Evolutionary conservation across 2,888 invertebrate genomes (phyloP).

Genomic region (Thalpophila matura): DNA sequence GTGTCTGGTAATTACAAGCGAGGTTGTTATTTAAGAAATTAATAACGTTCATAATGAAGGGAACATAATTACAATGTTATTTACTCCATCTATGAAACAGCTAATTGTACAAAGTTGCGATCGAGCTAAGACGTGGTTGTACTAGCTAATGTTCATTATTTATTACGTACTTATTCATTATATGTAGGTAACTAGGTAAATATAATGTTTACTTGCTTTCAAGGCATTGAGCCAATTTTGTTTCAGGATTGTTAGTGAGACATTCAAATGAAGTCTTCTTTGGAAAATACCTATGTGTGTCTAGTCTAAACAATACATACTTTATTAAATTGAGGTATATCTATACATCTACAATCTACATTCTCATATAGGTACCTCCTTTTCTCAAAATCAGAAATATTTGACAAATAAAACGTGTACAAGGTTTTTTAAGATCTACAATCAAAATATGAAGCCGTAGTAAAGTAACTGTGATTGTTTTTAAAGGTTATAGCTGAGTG

Average conservation of each 20-base stretch:
- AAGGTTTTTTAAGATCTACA: too few relatives aligned
- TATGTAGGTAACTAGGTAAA: not conserved
- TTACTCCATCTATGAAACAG: constrained; percentile 4
- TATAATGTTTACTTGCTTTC: not conserved
- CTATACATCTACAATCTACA: too few relatives aligned
- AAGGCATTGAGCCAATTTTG: not conserved
- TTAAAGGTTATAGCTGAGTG: too few relatives aligned
- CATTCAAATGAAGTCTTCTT: not conserved
- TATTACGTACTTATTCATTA: constrained; percentile 3
- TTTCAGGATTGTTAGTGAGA: constrained; percentile 7
- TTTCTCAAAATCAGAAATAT: too few relatives aligned
- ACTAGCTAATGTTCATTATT: not conserved
- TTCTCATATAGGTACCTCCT: too few relatives aligned
- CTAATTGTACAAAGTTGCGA: not conserved
- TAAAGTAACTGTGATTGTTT: too few relatives aligned
- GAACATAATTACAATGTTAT: constrained; percentile 12
- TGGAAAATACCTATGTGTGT: not conserved
- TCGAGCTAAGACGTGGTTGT: not conserved
- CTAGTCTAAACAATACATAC: too few relatives aligned
- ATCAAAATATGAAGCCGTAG: too few relatives aligned
- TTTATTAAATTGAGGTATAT: too few relatives aligned
- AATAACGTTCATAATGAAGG: constrained; percentile 42
- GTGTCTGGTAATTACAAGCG: not conserved
- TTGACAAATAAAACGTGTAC: too few relatives aligned
- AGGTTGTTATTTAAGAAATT: constrained; percentile 26